phyloP scores from a whole-genome alignment of 2,888 invertebrate species.

The Oligia latruncula region DNA sequence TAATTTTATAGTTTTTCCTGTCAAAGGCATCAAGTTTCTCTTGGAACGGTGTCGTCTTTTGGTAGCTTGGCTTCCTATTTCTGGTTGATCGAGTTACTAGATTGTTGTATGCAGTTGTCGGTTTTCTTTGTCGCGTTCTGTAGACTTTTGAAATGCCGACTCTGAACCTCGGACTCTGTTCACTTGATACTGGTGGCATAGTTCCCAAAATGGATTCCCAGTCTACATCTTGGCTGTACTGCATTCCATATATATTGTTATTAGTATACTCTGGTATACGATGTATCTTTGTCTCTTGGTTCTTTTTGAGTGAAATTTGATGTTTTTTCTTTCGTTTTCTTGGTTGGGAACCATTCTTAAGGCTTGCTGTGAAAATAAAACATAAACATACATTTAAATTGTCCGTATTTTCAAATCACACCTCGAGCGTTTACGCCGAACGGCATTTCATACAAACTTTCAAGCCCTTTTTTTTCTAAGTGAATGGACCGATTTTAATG shows the following conservation, averaged over 20 bases:
- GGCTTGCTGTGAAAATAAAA: neutral
- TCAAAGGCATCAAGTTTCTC: neutral
- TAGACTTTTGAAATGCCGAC: no score
- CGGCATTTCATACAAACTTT: no score
- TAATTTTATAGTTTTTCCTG: neutral
- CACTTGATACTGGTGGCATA: neutral
- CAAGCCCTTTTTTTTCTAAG: no score
- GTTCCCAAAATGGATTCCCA: no score
- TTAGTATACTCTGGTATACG: neutral
- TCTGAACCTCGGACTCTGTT: neutral
- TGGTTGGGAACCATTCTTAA: neutral
- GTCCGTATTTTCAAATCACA: neutral
- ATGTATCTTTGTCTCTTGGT: no score
- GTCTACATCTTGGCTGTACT: neutral
- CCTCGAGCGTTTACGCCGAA: neutral
- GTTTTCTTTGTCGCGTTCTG: neutral
- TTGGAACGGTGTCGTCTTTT: neutral
- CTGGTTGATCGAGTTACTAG: neutral
- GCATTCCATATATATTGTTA: neutral
- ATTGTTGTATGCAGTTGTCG: neutral
- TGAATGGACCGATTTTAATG: no score
- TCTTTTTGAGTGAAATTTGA: neutral
- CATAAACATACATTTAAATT: neutral
- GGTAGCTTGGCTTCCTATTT: neutral
- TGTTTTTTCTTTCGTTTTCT: neutral